Base-by-base conservation (phyloP, 2,797 vertebrate species). In the Pygocentrus nattereri region DNA sequence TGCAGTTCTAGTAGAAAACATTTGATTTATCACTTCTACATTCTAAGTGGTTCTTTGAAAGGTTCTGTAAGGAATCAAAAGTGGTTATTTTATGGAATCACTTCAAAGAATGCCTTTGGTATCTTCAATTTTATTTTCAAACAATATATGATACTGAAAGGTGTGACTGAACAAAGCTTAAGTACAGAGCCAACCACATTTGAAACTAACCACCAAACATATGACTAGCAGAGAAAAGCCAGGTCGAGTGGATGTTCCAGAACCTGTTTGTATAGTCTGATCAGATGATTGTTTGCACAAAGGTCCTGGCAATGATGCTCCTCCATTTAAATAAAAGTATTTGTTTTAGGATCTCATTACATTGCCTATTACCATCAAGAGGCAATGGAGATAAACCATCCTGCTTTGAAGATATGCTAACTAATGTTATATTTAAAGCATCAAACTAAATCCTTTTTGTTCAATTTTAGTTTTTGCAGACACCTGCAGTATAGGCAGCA, bases 271-370 rank as follows among this genome's bases (percentile, higher is more conserved):
- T 87, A 88, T 84, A 78, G 84, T 72, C 58, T 82, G 84, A 80
- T 85, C 82, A 76, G 77, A 25, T 75, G 82, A 85, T 82, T 84
- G 79, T 77, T 84, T 27, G 59, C 49, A 80, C 82, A 85, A 84
- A 82, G 11, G 76, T 76, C 88, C 77, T 86, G 88, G 84, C 88
- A 87, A 74, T 85, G 78, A 84, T 77, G 47, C 44, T 85, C 59
- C 74, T 90, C 88, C 85, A 58, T 87, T 91, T 89, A 91, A 89
- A 84, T 67, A 85, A 56, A 76, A 85, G 68, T 88, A 80, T 91
- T 92, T 92, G 85, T 91, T 87, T 1, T 86, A 44, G 90, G 80
- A 87, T 94, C 85, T 5, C 25, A 41, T 94, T 93, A 88, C 91
- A 73, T 70, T 64, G 18, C 0, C 38, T 83, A 74, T 82, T 88